phyloP scores from a whole-genome alignment of 2,797 vertebrate species.

The Simalia tracyae region DNA sequence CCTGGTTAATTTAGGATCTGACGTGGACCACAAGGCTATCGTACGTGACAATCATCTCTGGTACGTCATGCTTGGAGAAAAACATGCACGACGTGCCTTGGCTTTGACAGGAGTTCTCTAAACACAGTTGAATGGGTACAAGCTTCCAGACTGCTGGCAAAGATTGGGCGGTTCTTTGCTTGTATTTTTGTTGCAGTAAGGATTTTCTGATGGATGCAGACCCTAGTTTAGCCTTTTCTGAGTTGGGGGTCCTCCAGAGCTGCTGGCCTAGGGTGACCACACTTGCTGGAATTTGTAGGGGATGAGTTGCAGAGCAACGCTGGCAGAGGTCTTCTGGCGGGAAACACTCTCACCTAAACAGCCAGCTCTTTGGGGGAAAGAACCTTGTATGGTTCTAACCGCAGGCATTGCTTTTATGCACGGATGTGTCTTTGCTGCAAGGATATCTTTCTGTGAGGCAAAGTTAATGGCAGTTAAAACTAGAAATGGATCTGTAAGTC shows the following conservation, averaged over 20 bases:
- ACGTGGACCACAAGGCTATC: background rate
- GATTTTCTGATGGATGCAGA: background rate
- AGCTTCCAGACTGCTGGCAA: background rate
- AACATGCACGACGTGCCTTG: background rate
- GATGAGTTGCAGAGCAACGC: background rate
- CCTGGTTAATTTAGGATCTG: background rate
- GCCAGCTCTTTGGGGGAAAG: background rate
- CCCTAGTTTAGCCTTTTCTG: background rate
- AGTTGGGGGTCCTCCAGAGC: background rate
- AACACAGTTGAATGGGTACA: too few relatives aligned
- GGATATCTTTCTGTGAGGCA: background rate
- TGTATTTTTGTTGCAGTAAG: background rate
- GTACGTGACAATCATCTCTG: background rate
- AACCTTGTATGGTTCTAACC: too few relatives aligned
- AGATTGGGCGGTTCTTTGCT: background rate
- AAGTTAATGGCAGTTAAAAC: too few relatives aligned
- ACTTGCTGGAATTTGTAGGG: background rate
- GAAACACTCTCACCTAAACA: background rate
- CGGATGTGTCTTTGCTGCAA: background rate
- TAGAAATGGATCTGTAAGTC: background rate
- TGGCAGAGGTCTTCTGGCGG: background rate
- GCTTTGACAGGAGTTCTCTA: too few relatives aligned
- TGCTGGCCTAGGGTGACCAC: background rate
- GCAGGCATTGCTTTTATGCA: background rate
- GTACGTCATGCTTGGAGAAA: background rate